phyloP scores from a whole-genome alignment of 1,140 invertebrate genomes.

The Euglossa dilemma region DNA sequence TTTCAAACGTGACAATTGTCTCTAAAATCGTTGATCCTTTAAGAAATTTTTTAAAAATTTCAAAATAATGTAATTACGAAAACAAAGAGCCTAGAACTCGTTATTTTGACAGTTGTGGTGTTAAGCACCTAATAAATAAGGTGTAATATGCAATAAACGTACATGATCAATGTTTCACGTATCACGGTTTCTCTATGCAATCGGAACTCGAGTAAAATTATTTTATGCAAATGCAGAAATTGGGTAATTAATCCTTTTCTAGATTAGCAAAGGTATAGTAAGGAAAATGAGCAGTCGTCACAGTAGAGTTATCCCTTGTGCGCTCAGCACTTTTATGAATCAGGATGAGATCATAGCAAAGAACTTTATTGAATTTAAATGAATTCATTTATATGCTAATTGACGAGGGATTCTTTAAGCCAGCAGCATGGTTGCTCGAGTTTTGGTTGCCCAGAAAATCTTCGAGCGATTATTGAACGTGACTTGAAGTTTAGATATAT shows the following conservation, averaged over 20 bases:
- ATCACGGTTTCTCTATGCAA: too few relatives aligned
- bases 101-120: too few relatives aligned
- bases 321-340: constrained; percentile 22
- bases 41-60: too few relatives aligned
- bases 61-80: too few relatives aligned
- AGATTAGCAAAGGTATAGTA: too few relatives aligned
- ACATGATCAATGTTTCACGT: not conserved
- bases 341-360: not conserved
- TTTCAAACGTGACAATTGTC: too few relatives aligned
- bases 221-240: not conserved
- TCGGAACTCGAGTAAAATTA: not conserved
- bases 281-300: constrained; percentile 20
- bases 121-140: too few relatives aligned
- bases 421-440: not conserved
- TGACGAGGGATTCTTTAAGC: not conserved
- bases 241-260: not conserved
- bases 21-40: too few relatives aligned
- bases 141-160: not conserved
- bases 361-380: constrained; percentile 34
- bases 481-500: not conserved
- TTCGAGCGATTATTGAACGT: not conserved
- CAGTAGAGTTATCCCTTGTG: constrained; percentile 11
- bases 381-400: constrained; percentile 47
- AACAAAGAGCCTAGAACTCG: too few relatives aligned
- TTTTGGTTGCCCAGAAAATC: not conserved